phyloP scores from a whole-genome alignment of 2,888 invertebrate species.

The Drosophila bunnanda region DNA sequence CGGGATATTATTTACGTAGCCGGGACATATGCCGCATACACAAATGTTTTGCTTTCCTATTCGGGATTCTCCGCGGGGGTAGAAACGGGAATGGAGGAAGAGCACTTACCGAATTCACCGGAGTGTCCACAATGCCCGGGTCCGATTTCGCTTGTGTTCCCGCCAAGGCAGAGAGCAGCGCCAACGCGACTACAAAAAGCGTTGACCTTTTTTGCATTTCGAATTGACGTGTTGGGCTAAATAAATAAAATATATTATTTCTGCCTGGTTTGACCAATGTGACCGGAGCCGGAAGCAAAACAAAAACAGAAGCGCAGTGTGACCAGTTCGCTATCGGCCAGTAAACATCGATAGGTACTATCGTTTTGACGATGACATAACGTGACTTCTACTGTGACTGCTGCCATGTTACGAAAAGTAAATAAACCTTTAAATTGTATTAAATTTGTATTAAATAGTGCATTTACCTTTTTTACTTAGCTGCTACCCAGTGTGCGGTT shows the following conservation, averaged over 20 bases:
- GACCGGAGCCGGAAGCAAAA: constrained; percentile 4
- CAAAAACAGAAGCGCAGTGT: background rate
- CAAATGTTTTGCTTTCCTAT: constrained; percentile 9
- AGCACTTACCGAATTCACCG: constrained; percentile 56
- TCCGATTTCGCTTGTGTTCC: constrained; percentile 58
- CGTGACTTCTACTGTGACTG: constrained; percentile 38
- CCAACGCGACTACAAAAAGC: constrained; percentile 50
- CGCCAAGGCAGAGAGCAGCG: constrained; percentile 40
- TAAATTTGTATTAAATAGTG: constrained; percentile 25
- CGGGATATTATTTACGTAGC: constrained; percentile 11
- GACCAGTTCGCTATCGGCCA: background rate
- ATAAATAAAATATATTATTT: constrained; percentile 39
- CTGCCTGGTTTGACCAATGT: constrained; percentile 10
- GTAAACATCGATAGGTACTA: background rate
- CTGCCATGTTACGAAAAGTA: constrained; percentile 59
- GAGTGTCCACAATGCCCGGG: constrained; percentile 57
- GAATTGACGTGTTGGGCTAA: constrained; percentile 21
- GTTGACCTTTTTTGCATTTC: constrained; percentile 43
- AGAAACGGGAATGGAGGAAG: background rate
- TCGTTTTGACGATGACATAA: constrained; percentile 62
- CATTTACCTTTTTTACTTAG: constrained; percentile 34
- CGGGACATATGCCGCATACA: constrained; percentile 19
- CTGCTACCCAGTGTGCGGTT: constrained; percentile 51
- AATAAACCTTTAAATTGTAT: constrained; percentile 39
- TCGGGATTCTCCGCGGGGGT: constrained; percentile 20